These are phyloP conservation scores for Brenthis daphne DNA, from an alignment of 2,888 invertebrate genomes.

Conservation along the genomic window DNA sequence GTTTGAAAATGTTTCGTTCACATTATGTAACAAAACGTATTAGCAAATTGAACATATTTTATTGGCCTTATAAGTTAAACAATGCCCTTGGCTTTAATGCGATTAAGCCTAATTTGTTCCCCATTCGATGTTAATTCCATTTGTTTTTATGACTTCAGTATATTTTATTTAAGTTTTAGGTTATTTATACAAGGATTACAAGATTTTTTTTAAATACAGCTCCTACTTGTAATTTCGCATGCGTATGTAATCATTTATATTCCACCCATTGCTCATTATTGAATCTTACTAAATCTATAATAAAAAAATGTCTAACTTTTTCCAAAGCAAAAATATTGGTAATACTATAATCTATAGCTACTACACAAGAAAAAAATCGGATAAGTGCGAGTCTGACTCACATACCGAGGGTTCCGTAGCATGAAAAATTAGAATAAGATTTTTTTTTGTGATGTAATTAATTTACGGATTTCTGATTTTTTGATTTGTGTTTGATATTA, in stretches of 20 bases:
- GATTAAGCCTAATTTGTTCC: conserved; percentile 17
- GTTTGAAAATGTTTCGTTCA: background rate
- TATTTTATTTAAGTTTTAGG: background rate
- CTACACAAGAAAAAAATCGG: too few relatives aligned
- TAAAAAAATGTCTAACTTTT: too few relatives aligned
- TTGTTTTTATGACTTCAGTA: conserved; percentile 8
- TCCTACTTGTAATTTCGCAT: background rate
- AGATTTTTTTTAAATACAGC: background rate
- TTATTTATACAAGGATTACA: background rate
- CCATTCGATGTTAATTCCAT: conserved; percentile 16
- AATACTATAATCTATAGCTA: too few relatives aligned
- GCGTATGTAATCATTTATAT: background rate
- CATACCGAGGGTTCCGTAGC: too few relatives aligned
- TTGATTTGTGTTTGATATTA: too few relatives aligned
- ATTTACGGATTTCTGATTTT: too few relatives aligned
- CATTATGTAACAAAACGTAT: background rate
- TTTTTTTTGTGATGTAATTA: too few relatives aligned
- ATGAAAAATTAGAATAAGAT: too few relatives aligned
- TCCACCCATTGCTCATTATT: too few relatives aligned
- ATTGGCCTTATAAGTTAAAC: conserved; percentile 18
- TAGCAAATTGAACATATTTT: conserved; percentile 15
- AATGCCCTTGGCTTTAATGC: conserved; percentile 21
- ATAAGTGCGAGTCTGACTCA: too few relatives aligned
- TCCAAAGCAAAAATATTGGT: too few relatives aligned
- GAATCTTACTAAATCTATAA: too few relatives aligned